Conservation (phyloP, 2,888 invertebrate genomes). For the Pachydiplax longipennis region DNA sequence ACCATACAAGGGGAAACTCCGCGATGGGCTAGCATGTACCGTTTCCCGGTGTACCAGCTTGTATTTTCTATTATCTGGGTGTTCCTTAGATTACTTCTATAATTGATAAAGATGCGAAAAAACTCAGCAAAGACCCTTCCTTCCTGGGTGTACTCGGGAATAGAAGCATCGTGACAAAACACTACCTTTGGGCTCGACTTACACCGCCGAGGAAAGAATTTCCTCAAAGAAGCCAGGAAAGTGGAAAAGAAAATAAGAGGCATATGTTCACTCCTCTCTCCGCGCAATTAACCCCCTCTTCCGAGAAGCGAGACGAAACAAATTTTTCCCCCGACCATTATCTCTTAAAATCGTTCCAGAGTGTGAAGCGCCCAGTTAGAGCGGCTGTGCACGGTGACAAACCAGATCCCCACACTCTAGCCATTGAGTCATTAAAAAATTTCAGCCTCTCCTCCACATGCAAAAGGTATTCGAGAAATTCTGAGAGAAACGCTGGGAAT, state of each 20-base stretch:
- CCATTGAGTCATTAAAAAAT: constrained; percentile 35
- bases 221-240: neutral
- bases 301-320: neutral
- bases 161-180: too few species aligned
- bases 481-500: neutral
- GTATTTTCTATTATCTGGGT: too few species aligned
- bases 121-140: too few species aligned
- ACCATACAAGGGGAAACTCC: too few species aligned
- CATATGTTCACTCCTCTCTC: neutral
- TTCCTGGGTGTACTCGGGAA: too few species aligned
- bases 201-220: neutral
- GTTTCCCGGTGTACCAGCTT: too few species aligned
- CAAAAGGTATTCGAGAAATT: constrained; percentile 9
- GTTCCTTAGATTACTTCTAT: too few species aligned
- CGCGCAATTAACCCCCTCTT: neutral
- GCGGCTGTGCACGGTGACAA: neutral
- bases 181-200: too few species aligned
- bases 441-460: neutral
- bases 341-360: neutral
- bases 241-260: neutral
- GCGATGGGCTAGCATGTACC: too few species aligned
- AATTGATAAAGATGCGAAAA: too few species aligned
- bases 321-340: neutral
- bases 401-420: neutral
- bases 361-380: neutral